phyloP scores from a whole-genome alignment of 2,888 invertebrate genomes.

The Melanargia galathea region DNA sequence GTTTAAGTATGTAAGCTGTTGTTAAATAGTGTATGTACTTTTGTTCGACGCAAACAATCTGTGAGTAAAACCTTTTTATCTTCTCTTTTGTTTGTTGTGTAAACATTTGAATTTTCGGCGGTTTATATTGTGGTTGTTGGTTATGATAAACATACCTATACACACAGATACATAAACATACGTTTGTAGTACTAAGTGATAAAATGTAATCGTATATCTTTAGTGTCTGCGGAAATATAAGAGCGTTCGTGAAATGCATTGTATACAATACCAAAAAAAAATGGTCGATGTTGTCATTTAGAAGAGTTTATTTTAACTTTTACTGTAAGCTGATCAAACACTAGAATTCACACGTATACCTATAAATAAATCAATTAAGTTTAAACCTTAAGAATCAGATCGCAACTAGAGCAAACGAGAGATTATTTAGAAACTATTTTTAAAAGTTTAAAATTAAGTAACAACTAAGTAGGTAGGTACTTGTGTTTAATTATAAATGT shows the following conservation, averaged over 20 bases:
- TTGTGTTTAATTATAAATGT: no score
- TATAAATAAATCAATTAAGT: no score
- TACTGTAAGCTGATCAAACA: not conserved
- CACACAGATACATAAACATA: no score
- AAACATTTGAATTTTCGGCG: slow-evolving; percentile 55
- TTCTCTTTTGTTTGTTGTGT: slow-evolving; percentile 52
- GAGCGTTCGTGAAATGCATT: not conserved
- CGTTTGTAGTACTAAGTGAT: slow-evolving; percentile 29
- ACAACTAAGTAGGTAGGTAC: no score
- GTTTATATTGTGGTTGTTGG: slow-evolving; percentile 47
- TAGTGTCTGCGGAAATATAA: slow-evolving; percentile 12
- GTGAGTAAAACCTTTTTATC: slow-evolving; percentile 59
- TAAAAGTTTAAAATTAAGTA: no score
- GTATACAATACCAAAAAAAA: not conserved
- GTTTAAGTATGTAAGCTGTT: slow-evolving; percentile 43
- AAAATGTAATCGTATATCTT: slow-evolving; percentile 33
- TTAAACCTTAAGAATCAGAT: no score
- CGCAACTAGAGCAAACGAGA: no score
- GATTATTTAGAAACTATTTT: no score
- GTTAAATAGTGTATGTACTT: slow-evolving; percentile 47
- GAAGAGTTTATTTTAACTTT: not conserved
- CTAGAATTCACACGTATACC: no score
- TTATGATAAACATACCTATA: slow-evolving; percentile 48
- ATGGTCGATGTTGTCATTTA: not conserved
- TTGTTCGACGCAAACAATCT: slow-evolving; percentile 46